phyloP scores from a whole-genome alignment of 2,113 vertebrate species.

The Indri indri region DNA sequence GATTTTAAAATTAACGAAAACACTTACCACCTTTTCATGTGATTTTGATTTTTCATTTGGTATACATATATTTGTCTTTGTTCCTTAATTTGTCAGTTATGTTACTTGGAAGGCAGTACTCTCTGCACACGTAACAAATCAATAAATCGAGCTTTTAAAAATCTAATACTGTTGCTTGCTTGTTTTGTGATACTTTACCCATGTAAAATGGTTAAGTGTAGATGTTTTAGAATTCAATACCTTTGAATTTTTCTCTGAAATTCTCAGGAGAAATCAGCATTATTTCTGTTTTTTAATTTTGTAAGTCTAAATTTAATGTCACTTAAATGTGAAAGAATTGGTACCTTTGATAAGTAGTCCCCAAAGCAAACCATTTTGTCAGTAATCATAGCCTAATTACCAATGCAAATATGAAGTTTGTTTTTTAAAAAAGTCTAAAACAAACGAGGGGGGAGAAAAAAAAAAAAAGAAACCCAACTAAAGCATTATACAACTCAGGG shows the following conservation, averaged over 20 bases:
- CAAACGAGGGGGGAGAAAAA: neutral
- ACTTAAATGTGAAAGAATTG: conserved; percentile 72
- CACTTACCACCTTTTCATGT: neutral
- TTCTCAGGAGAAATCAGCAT: conserved; percentile 74
- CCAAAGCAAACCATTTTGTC: conserved; percentile 76
- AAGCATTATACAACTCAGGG: neutral
- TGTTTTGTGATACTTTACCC: conserved; percentile 42
- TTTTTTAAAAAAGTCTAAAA: conserved; percentile 43
- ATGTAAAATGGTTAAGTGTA: conserved; percentile 65
- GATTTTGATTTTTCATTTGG: neutral
- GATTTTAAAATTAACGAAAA: conserved; percentile 9
- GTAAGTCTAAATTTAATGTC: conserved; percentile 73
- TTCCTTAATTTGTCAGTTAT: conserved; percentile 4
- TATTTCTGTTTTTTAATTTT: conserved; percentile 72
- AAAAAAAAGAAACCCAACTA: neutral
- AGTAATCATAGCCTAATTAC: conserved; percentile 79
- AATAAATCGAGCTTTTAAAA: neutral
- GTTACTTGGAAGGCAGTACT: conserved; percentile 30
- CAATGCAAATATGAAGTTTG: conserved; percentile 67
- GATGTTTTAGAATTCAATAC: conserved; percentile 40
- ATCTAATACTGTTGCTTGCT: neutral
- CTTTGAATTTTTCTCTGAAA: conserved; percentile 69
- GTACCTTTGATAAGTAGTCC: conserved; percentile 79
- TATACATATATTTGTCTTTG: neutral
- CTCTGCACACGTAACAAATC: neutral